Conservation (phyloP, 2,888 invertebrate species). For the Plebejus argus region DNA sequence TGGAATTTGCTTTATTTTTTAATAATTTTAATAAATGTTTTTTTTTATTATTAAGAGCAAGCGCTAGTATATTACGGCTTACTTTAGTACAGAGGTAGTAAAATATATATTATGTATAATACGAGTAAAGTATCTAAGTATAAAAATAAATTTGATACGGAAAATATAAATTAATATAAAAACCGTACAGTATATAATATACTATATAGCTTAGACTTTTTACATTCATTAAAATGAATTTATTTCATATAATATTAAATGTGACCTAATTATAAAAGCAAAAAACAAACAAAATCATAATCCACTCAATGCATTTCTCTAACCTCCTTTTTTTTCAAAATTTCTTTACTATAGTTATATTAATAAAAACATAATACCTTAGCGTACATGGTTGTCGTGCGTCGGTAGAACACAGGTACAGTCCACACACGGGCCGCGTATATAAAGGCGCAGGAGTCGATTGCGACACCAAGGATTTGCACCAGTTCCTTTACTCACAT, state of each 20-base stretch:
- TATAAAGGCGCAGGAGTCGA: slow-evolving; percentile 57
- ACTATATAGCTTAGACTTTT: too few species aligned
- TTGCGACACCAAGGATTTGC: slow-evolving; percentile 68
- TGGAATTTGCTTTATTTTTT: background rate
- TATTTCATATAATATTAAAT: background rate
- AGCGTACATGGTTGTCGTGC: slow-evolving; percentile 69
- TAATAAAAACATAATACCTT: slow-evolving; percentile 55
- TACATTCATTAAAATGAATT: too few species aligned
- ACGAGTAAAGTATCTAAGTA: too few species aligned
- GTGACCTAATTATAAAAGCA: background rate
- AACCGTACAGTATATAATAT: too few species aligned
- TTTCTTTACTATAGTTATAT: background rate
- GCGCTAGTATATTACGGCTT: too few species aligned
- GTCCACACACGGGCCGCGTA: slow-evolving; percentile 43
- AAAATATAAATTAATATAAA: too few species aligned
- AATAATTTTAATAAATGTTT: too few species aligned
- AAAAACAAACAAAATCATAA: background rate
- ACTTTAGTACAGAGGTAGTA: too few species aligned
- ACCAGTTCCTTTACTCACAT: slow-evolving; percentile 42
- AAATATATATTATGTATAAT: too few species aligned
- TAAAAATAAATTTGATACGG: too few species aligned
- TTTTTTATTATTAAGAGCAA: too few species aligned
- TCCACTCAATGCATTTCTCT: background rate
- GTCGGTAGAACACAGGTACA: slow-evolving; percentile 63
- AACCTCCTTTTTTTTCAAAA: background rate